Evolutionary conservation across 2,113 vertebrate species (phyloP).

Genomic region (Hipposideros armiger): DNA sequence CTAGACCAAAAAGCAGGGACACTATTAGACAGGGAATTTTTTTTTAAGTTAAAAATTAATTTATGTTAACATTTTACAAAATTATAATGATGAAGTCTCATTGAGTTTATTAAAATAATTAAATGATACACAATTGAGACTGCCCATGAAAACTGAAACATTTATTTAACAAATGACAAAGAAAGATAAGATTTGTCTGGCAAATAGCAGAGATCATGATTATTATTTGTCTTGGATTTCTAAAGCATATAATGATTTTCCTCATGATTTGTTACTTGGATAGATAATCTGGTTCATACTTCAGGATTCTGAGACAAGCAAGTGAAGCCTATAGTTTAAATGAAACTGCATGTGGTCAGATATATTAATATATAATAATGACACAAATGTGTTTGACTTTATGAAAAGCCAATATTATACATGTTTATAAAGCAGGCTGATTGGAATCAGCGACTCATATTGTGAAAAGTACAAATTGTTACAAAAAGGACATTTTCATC

Average conservation of each 20-base stretch:
- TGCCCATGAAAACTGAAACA: slow-evolving; percentile 31
- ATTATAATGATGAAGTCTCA: background rate
- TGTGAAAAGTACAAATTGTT: background rate
- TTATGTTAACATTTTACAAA: slow-evolving; percentile 26
- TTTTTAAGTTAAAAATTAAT: slow-evolving; percentile 28
- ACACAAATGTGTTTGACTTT: background rate
- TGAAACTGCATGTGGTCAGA: background rate
- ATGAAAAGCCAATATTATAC: background rate
- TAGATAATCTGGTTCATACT: background rate
- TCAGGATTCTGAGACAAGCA: slow-evolving; percentile 13
- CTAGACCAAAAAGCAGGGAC: background rate
- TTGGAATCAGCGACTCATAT: background rate
- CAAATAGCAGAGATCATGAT: background rate
- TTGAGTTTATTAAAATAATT: slow-evolving; percentile 16
- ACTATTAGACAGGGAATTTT: background rate
- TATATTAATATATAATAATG: background rate
- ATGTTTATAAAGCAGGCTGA: background rate
- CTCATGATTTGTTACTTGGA: background rate
- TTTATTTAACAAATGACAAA: slow-evolving; percentile 11
- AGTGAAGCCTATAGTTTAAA: slow-evolving; percentile 52
- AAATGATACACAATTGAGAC: background rate
- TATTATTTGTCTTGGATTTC: slow-evolving; percentile 40
- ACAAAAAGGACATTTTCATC: background rate
- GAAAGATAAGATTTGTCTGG: background rate
- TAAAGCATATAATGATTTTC: slow-evolving; percentile 47